Conservation (phyloP, 30 jellyfish, hydroid and myxozoan genomes). For the Cassiopea xamachana region DNA sequence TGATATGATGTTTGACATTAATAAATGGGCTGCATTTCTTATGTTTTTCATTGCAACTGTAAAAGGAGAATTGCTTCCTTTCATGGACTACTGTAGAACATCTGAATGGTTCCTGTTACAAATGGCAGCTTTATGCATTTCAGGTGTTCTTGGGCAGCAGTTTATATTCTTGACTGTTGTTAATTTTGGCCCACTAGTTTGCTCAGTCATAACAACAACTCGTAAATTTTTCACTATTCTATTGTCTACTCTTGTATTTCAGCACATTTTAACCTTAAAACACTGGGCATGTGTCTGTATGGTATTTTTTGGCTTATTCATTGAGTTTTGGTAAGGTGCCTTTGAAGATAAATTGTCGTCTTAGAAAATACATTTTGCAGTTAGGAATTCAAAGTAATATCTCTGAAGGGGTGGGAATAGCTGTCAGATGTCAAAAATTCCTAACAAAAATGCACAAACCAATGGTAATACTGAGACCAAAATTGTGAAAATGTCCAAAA, state of each 20-base stretch:
- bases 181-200: constrained; percentile 82
- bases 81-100: constrained; percentile 14
- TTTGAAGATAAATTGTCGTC: neutral
- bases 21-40: constrained; percentile 58
- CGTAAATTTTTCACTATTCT: constrained; percentile 81
- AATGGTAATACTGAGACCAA: too few relatives aligned
- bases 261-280: constrained; percentile 37
- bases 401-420: too few relatives aligned
- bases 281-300: constrained; percentile 63
- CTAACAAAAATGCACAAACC: too few relatives aligned
- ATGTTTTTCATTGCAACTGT: constrained; percentile 35
- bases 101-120: constrained; percentile 12
- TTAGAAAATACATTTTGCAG: too few relatives aligned
- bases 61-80: constrained; percentile 51
- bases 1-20: constrained; percentile 69
- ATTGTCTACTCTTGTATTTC: constrained; percentile 65
- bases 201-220: constrained; percentile 88
- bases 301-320: constrained; percentile 70
- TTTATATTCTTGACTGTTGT: constrained; percentile 72
- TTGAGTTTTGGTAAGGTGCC: constrained; percentile 42
- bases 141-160: constrained; percentile 87
- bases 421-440: too few relatives aligned
- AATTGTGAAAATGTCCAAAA: too few relatives aligned
- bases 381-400: too few relatives aligned
- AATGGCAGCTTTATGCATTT: constrained; percentile 44